A percentile compares a stretch with the other conserved stretches of the same genome.
phyloP scores from a whole-genome alignment of 1,140 invertebrate species.

The Helicoverpa zea region DNA sequence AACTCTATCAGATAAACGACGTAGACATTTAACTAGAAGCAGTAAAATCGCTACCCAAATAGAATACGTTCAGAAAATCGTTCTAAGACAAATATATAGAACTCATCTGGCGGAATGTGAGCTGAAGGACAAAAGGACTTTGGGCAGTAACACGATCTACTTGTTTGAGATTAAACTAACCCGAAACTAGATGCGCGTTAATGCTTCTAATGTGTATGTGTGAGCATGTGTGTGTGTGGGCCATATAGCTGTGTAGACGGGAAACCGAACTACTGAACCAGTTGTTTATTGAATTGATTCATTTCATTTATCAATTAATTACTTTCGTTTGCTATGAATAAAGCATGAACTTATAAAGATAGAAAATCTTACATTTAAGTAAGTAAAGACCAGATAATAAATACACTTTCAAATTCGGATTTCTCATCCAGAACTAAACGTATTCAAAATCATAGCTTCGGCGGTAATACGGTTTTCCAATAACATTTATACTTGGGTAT shows the following conservation, averaged over 20 bases:
- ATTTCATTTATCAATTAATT: too few species aligned
- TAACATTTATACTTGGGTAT: slow-evolving; percentile 57
- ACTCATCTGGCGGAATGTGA: slow-evolving; percentile 42
- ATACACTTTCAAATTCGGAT: slow-evolving; percentile 26
- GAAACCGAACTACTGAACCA: slow-evolving; percentile 1
- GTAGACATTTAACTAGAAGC: slow-evolving; percentile 15
- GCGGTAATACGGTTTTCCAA: slow-evolving; percentile 58
- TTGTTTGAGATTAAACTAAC: slow-evolving; percentile 63
- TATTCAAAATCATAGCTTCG: slow-evolving; percentile 46
- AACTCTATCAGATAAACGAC: slow-evolving; percentile 2
- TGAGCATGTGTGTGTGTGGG: slow-evolving; percentile 27
- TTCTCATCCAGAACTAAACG: slow-evolving; percentile 22
- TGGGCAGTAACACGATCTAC: slow-evolving; percentile 58
- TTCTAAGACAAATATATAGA: slow-evolving; percentile 30
- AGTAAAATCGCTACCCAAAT: neutral
- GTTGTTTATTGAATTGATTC: too few species aligned
- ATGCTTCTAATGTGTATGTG: slow-evolving; percentile 44
- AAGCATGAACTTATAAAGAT: neutral
- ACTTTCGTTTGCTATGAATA: too few species aligned
- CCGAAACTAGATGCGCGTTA: slow-evolving; percentile 58
- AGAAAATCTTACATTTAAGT: neutral
- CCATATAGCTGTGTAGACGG: slow-evolving; percentile 7
- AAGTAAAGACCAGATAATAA: neutral
- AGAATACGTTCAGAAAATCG: slow-evolving; percentile 29
- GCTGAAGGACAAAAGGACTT: slow-evolving; percentile 48